A percentile compares a stretch with the other conserved stretches of the same genome.
Conservation (phyloP, 2,113 vertebrate species). For the Dipodomys stephensi region DNA sequence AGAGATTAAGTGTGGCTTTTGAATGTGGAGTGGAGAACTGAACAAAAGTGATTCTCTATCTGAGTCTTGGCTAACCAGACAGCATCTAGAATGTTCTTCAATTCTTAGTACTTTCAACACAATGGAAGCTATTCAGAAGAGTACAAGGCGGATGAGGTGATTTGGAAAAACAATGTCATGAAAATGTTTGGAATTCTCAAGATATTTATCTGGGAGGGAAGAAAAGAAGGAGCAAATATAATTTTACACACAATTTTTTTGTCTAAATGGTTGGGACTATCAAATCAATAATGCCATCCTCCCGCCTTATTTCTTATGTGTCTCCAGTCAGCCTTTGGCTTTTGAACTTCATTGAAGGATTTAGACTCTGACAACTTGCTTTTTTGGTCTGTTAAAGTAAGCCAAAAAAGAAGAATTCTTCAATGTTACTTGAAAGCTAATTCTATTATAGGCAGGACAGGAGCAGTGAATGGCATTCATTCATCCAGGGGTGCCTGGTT, state of each 20-base stretch:
- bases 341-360: conserved; percentile 30
- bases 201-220: not conserved
- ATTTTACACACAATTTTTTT: conserved; percentile 8
- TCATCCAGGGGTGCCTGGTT: not conserved
- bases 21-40: not conserved
- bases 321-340: conserved; percentile 25
- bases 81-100: not conserved
- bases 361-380: conserved; percentile 25
- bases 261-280: not conserved
- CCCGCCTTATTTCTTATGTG: not conserved
- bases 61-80: not conserved
- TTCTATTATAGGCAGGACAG: not conserved
- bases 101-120: not conserved
- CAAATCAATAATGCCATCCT: conserved; percentile 15
- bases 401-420: not conserved
- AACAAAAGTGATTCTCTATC: not conserved
- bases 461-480: not conserved
- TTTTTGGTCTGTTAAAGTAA: conserved; percentile 16
- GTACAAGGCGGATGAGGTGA: not conserved
- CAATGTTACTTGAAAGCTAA: not conserved
- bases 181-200: not conserved
- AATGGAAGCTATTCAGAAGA: not conserved
- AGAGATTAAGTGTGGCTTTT: not conserved
- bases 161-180: conserved; percentile 40
- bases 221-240: not conserved